These are phyloP conservation scores for Perdita meconis DNA, from an alignment of 2,888 invertebrate species.

Conservation along the genomic window DNA sequence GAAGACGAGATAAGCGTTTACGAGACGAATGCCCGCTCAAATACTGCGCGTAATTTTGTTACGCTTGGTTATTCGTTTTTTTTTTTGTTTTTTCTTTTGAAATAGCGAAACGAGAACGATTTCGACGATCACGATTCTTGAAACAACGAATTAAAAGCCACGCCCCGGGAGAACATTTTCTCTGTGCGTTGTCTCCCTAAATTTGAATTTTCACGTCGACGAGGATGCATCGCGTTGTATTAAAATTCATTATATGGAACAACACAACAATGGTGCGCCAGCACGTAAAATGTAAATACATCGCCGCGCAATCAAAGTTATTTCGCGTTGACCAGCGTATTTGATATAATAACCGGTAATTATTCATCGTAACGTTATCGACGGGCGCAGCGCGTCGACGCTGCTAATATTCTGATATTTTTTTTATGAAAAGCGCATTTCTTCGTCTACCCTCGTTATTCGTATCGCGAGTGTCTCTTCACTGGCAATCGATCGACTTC, in stretches of 20 bases:
- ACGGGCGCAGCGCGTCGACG: background rate
- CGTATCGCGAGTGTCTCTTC: background rate
- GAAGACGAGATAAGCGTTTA: slow-evolving; percentile 63
- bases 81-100: background rate
- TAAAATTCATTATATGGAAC: slow-evolving; percentile 13
- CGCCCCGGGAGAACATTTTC: background rate
- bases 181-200: background rate
- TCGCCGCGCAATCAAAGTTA: slow-evolving; percentile 17
- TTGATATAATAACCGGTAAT: slow-evolving; percentile 15
- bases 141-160: background rate
- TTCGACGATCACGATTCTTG: background rate
- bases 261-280: slow-evolving; percentile 10
- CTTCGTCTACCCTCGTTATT: background rate
- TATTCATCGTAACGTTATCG: slow-evolving; percentile 28
- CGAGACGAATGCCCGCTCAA: slow-evolving; percentile 50
- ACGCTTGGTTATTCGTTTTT: background rate
- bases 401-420: background rate
- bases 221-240: background rate
- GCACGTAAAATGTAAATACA: slow-evolving; percentile 18
- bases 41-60: slow-evolving; percentile 33
- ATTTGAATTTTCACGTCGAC: background rate
- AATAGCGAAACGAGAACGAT: slow-evolving; percentile 4
- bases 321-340: slow-evolving; percentile 3
- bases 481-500: background rate
- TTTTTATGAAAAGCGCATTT: background rate